These are phyloP conservation scores for Rynchops niger DNA, from an alignment of 2,113 vertebrate species.

Conservation along the genomic window DNA sequence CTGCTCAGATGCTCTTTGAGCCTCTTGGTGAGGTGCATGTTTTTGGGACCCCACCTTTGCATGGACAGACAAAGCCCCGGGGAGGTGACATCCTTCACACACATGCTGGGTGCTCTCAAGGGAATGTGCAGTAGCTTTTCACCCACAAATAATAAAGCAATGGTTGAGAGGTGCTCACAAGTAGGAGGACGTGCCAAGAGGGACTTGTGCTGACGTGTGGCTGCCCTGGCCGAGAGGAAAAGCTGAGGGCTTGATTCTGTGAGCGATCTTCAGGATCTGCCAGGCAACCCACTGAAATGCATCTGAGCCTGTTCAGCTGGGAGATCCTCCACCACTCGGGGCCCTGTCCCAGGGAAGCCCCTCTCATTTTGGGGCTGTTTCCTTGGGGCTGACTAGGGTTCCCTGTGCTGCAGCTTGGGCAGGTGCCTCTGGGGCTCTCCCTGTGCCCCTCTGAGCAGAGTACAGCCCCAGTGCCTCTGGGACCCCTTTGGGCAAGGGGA, in stretches of 20 bases:
- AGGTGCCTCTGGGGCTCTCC: neutral
- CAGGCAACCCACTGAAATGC: neutral
- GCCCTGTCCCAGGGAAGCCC: neutral
- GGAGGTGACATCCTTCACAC: neutral
- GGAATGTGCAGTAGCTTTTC: neutral
- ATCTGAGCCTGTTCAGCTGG: neutral
- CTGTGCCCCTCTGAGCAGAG: neutral
- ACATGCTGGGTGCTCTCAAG: neutral
- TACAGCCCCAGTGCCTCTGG: accelerated
- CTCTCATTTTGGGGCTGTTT: neutral
- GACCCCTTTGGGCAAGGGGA: neutral
- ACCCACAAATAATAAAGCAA: neutral
- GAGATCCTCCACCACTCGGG: neutral
- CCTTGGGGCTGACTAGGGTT: neutral
- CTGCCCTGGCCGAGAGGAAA: neutral
- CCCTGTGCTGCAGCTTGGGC: neutral
- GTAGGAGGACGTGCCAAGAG: accelerated
- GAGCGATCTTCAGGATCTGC: neutral
- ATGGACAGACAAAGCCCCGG: neutral
- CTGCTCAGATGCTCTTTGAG: neutral
- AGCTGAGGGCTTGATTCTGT: neutral
- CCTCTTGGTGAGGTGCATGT: neutral
- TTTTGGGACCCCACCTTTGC: neutral
- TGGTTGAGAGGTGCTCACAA: neutral
- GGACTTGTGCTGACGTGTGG: neutral